Base-by-base conservation (phyloP, 2,888 invertebrate species). In the Proisotoma minuta region DNA sequence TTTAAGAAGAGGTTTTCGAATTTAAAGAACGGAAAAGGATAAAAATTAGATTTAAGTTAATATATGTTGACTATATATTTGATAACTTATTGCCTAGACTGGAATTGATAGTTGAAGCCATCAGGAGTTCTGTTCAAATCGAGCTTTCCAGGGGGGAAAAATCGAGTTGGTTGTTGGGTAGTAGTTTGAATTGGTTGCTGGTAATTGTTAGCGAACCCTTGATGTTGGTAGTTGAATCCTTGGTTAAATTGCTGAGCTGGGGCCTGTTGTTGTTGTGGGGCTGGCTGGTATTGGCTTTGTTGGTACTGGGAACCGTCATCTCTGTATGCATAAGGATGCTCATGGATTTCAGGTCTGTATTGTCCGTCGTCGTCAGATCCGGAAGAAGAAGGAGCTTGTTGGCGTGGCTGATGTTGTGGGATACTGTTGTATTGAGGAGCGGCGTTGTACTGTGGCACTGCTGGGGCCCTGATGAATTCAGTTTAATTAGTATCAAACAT, bases 81-180 rank as follows among this genome's bases (percentile, higher is more conserved):
- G 28, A 5, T 28, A 50, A 48, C 20, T 47, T 57, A 48, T 23
- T 58, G 47, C 26, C 60, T 64, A 53, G 66, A 66, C n/a, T 59
- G 51, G 82, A 90, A 90, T 72, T 86, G 88, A 80, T 89, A 91
- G 75, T 89, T 88, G 81, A 86, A 91, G 75, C 91, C 91, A 76
- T 91, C 91, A 43, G 91, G 91, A 63, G 89, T 89, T 76, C 91
- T 83, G 82, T 90, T 91, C 73, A 92, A 82, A 74, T 86, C 87
- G 75, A 91, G 84, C 79, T 91, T 90, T 72, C 91, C 91, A 28
- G 91, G 90, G 57, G 89, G 90, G 77, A 87, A 87, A 81, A 89
- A 89, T 74, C 87, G 84, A 75, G 84, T 83, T 22, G 89, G 87
- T 27, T 84, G 80, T 66, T 84, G 87, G 58, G 89, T 89, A 59